Conservation (phyloP, 2,797 vertebrate species). For the Acanthopagrus latus region DNA sequence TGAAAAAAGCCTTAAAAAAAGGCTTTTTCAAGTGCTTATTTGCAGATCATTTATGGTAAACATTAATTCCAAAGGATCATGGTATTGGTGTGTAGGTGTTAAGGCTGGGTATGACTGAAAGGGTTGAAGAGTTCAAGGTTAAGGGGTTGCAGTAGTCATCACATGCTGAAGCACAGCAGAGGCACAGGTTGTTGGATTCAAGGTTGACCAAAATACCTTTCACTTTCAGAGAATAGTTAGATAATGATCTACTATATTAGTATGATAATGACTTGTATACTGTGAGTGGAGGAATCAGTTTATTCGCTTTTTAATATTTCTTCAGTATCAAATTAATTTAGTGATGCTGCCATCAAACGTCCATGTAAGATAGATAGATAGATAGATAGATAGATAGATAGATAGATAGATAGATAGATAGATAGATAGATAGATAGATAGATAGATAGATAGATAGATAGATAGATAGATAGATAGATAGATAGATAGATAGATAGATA, state of each 20-base stretch:
- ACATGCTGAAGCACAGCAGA: background rate
- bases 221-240: slow-evolving; percentile 4
- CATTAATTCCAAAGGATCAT: background rate
- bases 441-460: too few relatives aligned
- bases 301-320: background rate
- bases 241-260: slow-evolving; percentile 13
- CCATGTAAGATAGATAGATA: too few relatives aligned
- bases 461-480: too few relatives aligned
- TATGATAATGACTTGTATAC: slow-evolving; percentile 20
- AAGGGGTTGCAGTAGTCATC: background rate
- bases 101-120: background rate
- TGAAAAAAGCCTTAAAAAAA: background rate
- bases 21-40: background rate
- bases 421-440: too few relatives aligned
- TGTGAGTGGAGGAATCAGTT: background rate
- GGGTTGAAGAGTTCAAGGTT: background rate
- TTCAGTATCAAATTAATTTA: background rate
- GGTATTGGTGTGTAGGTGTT: too few relatives aligned
- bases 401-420: too few relatives aligned
- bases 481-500: too few relatives aligned
- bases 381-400: too few relatives aligned
- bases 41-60: background rate
- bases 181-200: background rate
- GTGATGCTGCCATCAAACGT: background rate
- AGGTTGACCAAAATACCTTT: slow-evolving; percentile 1